Conservation (phyloP, 2,113 vertebrate species). For the Mormoops blainvillei region DNA sequence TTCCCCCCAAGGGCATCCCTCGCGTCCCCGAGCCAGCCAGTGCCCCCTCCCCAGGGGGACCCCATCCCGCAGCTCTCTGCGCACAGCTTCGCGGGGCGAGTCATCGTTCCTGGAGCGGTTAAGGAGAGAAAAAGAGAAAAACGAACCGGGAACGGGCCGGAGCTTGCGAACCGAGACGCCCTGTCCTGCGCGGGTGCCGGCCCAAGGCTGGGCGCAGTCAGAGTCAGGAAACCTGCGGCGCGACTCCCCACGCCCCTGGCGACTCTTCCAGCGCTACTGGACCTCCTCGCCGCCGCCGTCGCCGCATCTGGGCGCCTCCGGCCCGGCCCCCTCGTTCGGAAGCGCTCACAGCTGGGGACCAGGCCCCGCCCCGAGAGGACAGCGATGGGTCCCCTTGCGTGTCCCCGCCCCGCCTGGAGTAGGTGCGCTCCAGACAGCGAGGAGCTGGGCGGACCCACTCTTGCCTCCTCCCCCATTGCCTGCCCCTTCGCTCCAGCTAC, state of each 20-base stretch:
- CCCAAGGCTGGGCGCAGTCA: not conserved
- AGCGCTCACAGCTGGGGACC: not conserved
- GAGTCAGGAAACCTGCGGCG: not conserved
- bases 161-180: not conserved
- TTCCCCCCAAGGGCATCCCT: not conserved
- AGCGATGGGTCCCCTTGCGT: not conserved
- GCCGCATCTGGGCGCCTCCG: not conserved
- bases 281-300: not conserved
- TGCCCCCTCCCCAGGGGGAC: too few relatives aligned
- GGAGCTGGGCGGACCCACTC: not conserved
- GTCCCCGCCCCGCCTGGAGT: not conserved
- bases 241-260: not conserved
- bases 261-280: too few relatives aligned
- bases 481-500: not conserved
- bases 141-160: slow-evolving; percentile 2
- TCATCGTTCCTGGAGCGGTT: not conserved
- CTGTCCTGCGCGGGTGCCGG: not conserved
- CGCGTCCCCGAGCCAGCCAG: fast-evolving
- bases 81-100: not conserved
- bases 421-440: fast-evolving
- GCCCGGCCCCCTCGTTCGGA: not conserved
- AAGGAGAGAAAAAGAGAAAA: not conserved
- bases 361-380: slow-evolving; percentile 37
- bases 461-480: fast-evolving
- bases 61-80: not conserved